phyloP scores from a whole-genome alignment of 2,113 vertebrate species.

The Xiphophorus couchianus region DNA sequence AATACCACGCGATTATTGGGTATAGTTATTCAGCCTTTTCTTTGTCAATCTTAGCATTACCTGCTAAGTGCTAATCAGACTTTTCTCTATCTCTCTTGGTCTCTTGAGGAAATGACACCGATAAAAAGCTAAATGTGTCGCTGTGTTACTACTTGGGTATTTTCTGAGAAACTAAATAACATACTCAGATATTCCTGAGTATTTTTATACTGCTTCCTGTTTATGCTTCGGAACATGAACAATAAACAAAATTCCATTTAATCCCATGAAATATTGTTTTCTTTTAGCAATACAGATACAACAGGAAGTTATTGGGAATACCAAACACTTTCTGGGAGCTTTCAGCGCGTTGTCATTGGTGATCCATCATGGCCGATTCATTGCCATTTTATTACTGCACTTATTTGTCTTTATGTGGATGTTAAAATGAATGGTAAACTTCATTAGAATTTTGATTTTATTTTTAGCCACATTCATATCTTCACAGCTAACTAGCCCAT shows the following conservation, averaged over 20 bases:
- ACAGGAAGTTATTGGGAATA: no score
- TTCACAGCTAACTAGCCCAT: background rate
- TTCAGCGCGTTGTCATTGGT: no score
- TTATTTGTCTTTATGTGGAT: slow-evolving; percentile 1
- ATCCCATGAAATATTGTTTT: no score
- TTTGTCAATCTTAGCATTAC: no score
- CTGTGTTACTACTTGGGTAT: background rate
- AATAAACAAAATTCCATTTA: background rate
- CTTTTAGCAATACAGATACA: no score
- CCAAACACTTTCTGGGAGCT: no score
- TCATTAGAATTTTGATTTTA: background rate
- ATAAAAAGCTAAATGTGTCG: background rate
- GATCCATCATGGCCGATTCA: background rate
- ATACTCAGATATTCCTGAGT: no score
- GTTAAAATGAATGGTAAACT: background rate
- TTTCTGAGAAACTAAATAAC: background rate
- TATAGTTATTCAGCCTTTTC: no score
- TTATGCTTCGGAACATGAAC: background rate
- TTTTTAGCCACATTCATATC: background rate
- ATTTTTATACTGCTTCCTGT: background rate
- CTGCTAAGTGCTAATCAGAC: no score
- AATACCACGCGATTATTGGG: no score
- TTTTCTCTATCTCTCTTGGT: no score
- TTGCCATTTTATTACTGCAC: background rate
- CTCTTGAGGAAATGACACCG: no score